Conservation (phyloP, 2,113 vertebrate species). For the Clarias gariepinus region DNA sequence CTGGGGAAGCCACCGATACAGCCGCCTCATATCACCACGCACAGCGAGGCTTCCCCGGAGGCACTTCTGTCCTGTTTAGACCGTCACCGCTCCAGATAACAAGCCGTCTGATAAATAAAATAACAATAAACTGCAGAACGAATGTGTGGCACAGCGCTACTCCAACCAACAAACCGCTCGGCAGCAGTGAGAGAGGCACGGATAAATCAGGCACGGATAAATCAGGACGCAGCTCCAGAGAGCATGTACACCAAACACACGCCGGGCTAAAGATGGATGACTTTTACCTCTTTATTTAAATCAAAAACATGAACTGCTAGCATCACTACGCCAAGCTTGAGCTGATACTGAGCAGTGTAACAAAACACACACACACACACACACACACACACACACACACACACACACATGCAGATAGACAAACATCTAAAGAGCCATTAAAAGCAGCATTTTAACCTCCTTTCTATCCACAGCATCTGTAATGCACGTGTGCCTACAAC, state of each 20-base stretch:
- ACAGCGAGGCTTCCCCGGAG: not conserved
- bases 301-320: not conserved
- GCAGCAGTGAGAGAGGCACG: not conserved
- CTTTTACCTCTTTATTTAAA: not conserved
- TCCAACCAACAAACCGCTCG: conserved; percentile 1
- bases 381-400: not conserved
- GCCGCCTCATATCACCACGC: not conserved
- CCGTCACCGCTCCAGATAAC: not conserved
- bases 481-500: not conserved
- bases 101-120: not conserved
- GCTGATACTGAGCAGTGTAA: not conserved
- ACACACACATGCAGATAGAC: too few species aligned
- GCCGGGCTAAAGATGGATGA: not conserved
- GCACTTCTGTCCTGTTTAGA: not conserved
- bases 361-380: not conserved
- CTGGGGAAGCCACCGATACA: not conserved
- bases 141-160: not conserved
- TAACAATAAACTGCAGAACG: not conserved
- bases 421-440: not conserved
- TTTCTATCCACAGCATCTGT: not conserved
- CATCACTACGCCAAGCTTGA: not conserved
- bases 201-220: not conserved
- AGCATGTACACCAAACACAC: not conserved
- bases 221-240: not conserved
- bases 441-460: not conserved